Conservation (phyloP, 2,888 invertebrate species). For the Latrodectus elegans region DNA sequence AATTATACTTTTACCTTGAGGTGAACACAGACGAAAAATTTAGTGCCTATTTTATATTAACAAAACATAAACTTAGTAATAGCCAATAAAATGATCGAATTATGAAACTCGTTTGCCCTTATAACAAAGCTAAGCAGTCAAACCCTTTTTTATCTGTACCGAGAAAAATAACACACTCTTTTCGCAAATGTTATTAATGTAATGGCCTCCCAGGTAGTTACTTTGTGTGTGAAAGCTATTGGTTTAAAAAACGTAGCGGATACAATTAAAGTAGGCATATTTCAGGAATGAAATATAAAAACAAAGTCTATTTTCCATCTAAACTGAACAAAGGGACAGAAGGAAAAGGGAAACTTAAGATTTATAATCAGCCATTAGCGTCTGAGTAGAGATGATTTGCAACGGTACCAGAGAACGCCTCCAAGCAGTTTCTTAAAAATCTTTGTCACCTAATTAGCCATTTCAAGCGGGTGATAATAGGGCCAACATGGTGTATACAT, state of each 20-base stretch:
- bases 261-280: slow-evolving; percentile 25
- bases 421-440: slow-evolving; percentile 52
- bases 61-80: no score
- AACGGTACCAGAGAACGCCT: slow-evolving; percentile 55
- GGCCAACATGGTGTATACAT: slow-evolving; percentile 68
- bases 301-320: slow-evolving; percentile 1
- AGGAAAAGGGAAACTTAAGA: slow-evolving; percentile 51
- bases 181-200: slow-evolving; percentile 28
- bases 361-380: slow-evolving; percentile 66
- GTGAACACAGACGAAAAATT: no score
- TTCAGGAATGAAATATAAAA: slow-evolving; percentile 28
- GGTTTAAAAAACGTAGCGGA: slow-evolving; percentile 17
- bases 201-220: slow-evolving; percentile 9
- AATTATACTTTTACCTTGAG: no score
- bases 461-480: slow-evolving; percentile 68
- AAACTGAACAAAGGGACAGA: slow-evolving; percentile 60
- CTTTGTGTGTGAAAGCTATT: background rate
- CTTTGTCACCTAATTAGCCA: slow-evolving; percentile 69
- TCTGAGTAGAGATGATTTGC: slow-evolving; percentile 65
- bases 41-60: no score
- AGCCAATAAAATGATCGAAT: no score
- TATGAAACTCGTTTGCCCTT: no score
- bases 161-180: no score
- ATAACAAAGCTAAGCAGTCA: no score
- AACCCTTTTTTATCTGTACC: no score